Conservation (phyloP, 2,888 invertebrate genomes). For the Phasia obesa region DNA sequence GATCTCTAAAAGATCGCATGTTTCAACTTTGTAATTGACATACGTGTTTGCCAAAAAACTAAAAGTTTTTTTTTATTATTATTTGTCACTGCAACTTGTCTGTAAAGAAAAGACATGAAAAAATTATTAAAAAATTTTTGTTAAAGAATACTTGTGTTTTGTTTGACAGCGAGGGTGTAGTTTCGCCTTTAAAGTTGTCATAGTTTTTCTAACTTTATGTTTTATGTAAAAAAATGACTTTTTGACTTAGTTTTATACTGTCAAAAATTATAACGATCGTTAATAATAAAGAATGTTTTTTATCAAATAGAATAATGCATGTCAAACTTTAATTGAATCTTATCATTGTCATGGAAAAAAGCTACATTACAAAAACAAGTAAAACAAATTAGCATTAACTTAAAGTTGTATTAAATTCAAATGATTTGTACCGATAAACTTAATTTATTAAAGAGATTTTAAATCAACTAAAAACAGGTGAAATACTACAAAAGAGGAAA, state of each 20-base stretch:
- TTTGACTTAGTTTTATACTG: constrained; percentile 1
- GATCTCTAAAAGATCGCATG: constrained; percentile 61
- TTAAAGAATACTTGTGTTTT: not conserved
- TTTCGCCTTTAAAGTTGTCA: constrained; percentile 42
- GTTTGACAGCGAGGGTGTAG: constrained; percentile 32
- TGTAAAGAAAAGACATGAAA: constrained; percentile 51
- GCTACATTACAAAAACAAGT: too few species aligned
- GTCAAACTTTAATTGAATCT: too few species aligned
- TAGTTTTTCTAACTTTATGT: not conserved
- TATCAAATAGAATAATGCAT: too few species aligned
- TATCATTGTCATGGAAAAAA: too few species aligned
- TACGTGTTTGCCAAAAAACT: constrained; percentile 46
- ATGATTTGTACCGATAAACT: too few species aligned
- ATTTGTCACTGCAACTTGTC: not conserved
- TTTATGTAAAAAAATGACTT: too few species aligned
- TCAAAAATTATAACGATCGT: not conserved
- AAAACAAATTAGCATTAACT: too few species aligned
- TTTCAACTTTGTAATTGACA: constrained; percentile 66
- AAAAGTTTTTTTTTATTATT: not conserved
- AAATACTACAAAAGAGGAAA: too few species aligned
- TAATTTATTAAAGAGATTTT: too few species aligned
- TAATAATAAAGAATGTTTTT: not conserved
- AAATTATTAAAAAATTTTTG: constrained; percentile 11
- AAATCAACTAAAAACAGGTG: too few species aligned
- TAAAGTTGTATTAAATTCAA: too few species aligned